These are phyloP conservation scores for Sminthurides aquaticus DNA, from an alignment of 2,888 invertebrate genomes.

Conservation along the genomic window DNA sequence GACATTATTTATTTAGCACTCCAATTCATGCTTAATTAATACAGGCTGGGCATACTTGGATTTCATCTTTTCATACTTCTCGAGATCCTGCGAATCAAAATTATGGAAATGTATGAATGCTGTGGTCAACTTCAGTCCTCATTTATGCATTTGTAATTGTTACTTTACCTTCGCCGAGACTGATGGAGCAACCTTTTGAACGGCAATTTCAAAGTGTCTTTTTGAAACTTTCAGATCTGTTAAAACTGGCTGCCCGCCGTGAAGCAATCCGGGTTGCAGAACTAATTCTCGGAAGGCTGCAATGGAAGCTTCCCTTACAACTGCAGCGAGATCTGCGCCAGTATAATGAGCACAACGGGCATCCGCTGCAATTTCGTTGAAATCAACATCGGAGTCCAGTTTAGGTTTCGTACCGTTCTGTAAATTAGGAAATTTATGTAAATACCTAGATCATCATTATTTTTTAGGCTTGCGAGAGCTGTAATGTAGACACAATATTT, in stretches of 20 bases:
- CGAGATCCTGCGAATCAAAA: conserved; percentile 55
- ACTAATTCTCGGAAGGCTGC: conserved; percentile 71
- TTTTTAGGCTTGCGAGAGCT: neutral
- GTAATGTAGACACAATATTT: neutral
- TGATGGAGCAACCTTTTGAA: conserved; percentile 75
- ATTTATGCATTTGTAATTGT: neutral
- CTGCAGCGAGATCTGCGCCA: conserved; percentile 86
- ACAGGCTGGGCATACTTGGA: conserved; percentile 48
- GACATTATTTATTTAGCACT: too few species aligned
- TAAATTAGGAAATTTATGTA: conserved; percentile 39
- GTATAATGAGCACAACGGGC: conserved; percentile 69
- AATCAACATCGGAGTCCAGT: conserved; percentile 66
- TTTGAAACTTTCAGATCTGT: conserved; percentile 56
- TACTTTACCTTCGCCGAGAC: conserved; percentile 61
- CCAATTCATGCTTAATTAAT: neutral
- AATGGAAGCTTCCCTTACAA: conserved; percentile 80
- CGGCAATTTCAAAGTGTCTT: conserved; percentile 68
- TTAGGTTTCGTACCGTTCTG: conserved; percentile 72
- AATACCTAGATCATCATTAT: conserved; percentile 7
- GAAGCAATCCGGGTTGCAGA: conserved; percentile 35
- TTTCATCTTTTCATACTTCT: conserved; percentile 66
- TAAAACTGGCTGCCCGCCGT: neutral
- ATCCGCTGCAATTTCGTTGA: conserved; percentile 62
- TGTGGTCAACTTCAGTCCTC: conserved; percentile 8
- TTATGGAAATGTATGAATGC: neutral